Evolutionary conservation across 2,888 invertebrate genomes (phyloP).

Genomic region (Atethmia centrago): DNA sequence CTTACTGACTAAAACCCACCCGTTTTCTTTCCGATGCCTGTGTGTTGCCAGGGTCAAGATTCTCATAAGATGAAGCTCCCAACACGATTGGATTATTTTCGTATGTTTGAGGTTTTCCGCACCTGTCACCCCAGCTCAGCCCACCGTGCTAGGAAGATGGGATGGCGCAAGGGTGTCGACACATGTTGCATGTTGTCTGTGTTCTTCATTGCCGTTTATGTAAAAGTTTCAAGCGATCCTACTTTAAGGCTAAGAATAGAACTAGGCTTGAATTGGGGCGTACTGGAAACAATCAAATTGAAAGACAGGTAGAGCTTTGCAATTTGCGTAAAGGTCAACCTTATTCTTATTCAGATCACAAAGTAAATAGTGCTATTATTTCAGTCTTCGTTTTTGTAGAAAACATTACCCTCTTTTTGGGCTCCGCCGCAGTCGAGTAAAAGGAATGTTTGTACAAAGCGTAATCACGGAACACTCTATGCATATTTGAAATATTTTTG

Average conservation of each 20-base stretch:
- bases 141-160: no score
- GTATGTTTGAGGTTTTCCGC: no score
- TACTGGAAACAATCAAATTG: background rate
- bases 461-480: background rate
- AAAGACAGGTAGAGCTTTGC: conserved; percentile 4
- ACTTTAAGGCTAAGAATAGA: background rate
- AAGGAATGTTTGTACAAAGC: background rate
- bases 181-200: no score
- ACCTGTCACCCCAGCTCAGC: no score
- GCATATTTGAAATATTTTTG: background rate
- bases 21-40: no score
- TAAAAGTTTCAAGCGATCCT: background rate
- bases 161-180: no score
- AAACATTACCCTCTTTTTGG: background rate
- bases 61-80: no score
- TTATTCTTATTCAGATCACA: conserved; percentile 28
- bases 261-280: background rate
- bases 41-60: no score
- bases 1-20: no score
- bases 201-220: no score
- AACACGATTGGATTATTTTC: no score
- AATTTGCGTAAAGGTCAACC: conserved; percentile 30
- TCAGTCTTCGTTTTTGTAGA: background rate
- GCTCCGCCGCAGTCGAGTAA: background rate
- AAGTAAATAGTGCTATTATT: background rate